Evolutionary conservation across 2,113 vertebrate genomes (phyloP).

Genomic region (Pholis gunnellus): DNA sequence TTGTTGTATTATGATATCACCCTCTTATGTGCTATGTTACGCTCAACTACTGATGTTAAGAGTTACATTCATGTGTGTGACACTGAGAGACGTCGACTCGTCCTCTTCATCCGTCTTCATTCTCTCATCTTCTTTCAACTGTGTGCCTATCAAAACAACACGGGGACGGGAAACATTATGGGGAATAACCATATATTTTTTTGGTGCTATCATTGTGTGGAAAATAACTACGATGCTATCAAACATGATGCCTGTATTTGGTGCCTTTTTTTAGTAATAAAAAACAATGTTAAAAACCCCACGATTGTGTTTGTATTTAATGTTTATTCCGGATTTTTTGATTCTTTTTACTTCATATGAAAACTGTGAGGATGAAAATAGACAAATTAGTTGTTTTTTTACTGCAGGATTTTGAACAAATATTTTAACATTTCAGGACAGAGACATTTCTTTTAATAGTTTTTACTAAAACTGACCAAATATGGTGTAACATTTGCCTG

Average conservation of each 20-base stretch:
- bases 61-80: not conserved
- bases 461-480: too few species aligned
- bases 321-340: not conserved
- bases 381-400: not conserved
- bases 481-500: too few species aligned
- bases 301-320: not conserved
- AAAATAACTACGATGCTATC: conserved; percentile 78
- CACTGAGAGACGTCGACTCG: not conserved
- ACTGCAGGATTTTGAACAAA: not conserved
- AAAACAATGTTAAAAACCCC: conserved; percentile 48
- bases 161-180: conserved; percentile 57
- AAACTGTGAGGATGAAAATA: not conserved
- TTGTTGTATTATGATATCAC: conserved; percentile 59
- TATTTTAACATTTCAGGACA: not conserved
- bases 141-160: conserved; percentile 76
- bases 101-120: conserved; percentile 18
- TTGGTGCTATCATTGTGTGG: conserved; percentile 88
- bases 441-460: too few species aligned
- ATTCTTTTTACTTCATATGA: not conserved
- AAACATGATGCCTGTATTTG: conserved; percentile 76
- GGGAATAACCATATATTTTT: conserved; percentile 76
- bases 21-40: conserved; percentile 60
- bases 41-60: conserved; percentile 58
- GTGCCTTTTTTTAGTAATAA: conserved; percentile 81
- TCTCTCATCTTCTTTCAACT: conserved; percentile 52